phyloP scores from a whole-genome alignment of 2,888 invertebrate species.

The Rhodophaea formosa region DNA sequence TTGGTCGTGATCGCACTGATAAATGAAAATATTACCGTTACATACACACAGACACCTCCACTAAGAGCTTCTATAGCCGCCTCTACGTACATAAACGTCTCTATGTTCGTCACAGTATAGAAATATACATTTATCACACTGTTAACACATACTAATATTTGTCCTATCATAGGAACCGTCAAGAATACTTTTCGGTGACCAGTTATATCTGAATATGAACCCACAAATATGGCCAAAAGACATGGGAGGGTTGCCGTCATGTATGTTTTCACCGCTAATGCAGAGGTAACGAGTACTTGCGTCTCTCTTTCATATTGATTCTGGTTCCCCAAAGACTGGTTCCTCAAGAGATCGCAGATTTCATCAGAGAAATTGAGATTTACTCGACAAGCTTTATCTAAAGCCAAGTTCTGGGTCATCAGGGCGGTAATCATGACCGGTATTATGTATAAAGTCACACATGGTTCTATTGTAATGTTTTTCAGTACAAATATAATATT shows the following conservation, averaged over 20 bases:
- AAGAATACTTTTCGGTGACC: conserved; percentile 85
- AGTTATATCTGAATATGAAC: conserved; percentile 84
- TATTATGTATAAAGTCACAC: conserved; percentile 34
- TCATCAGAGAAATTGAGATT: conserved; percentile 84
- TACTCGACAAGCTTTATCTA: conserved; percentile 89
- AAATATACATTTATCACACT: conserved; percentile 83
- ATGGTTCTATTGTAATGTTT: conserved; percentile 42
- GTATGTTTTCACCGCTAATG: conserved; percentile 88
- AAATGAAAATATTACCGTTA: conserved; percentile 36
- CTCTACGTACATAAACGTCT: conserved; percentile 32
- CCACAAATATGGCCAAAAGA: conserved; percentile 86
- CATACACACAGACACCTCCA: conserved; percentile 36
- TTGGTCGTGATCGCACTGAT: conserved; percentile 38
- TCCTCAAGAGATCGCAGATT: conserved; percentile 85
- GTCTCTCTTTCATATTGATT: conserved; percentile 74
- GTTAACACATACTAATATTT: conserved; percentile 84
- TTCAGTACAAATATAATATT: conserved; percentile 18
- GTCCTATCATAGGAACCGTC: conserved; percentile 86
- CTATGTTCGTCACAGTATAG: conserved; percentile 61
- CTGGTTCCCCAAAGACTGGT: conserved; percentile 79
- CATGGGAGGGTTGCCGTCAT: conserved; percentile 87
- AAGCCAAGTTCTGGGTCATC: conserved; percentile 87
- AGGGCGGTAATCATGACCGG: conserved; percentile 74
- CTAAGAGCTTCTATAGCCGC: conserved; percentile 34
- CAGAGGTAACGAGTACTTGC: conserved; percentile 84